phyloP scores from a whole-genome alignment of 2,888 invertebrate species.

The Ptychoptera contaminata region DNA sequence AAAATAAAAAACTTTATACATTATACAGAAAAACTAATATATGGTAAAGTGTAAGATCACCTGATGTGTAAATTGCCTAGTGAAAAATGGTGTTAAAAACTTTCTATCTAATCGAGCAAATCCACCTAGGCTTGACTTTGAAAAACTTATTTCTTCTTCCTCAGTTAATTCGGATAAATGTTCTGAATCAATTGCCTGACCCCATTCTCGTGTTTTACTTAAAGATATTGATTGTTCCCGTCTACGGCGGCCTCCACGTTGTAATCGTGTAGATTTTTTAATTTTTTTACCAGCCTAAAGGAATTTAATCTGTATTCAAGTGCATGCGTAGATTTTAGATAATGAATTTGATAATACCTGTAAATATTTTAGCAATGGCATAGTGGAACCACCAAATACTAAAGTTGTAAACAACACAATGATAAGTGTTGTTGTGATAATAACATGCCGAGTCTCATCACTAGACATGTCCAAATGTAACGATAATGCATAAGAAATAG shows the following conservation, averaged over 20 bases:
- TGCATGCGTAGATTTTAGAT: no score
- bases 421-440: constrained; percentile 95
- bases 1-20: constrained; percentile 24
- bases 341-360: constrained; percentile 35
- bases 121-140: constrained; percentile 64
- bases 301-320: no score
- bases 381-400: constrained; percentile 91
- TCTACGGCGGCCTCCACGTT: constrained; percentile 37
- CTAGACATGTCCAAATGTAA: constrained; percentile 80
- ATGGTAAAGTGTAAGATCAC: constrained; percentile 32
- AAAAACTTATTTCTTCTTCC: constrained; percentile 73
- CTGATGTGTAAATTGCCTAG: constrained; percentile 85
- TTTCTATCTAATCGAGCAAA: constrained; percentile 85
- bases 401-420: constrained; percentile 93
- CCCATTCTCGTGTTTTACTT: constrained; percentile 97
- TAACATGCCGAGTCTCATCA: constrained; percentile 86
- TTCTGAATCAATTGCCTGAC: constrained; percentile 85
- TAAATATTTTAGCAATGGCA: constrained; percentile 89
- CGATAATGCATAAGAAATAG: constrained; percentile 94
- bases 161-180: constrained; percentile 85
- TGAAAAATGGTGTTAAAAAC: constrained; percentile 93
- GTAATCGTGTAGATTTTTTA: constrained; percentile 15
- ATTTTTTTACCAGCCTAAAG: constrained; percentile 23
- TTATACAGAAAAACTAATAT: constrained; percentile 8
- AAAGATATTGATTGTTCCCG: constrained; percentile 72